Base-by-base conservation (phyloP, 2,797 vertebrate genomes). In the Myripristis murdjan region DNA sequence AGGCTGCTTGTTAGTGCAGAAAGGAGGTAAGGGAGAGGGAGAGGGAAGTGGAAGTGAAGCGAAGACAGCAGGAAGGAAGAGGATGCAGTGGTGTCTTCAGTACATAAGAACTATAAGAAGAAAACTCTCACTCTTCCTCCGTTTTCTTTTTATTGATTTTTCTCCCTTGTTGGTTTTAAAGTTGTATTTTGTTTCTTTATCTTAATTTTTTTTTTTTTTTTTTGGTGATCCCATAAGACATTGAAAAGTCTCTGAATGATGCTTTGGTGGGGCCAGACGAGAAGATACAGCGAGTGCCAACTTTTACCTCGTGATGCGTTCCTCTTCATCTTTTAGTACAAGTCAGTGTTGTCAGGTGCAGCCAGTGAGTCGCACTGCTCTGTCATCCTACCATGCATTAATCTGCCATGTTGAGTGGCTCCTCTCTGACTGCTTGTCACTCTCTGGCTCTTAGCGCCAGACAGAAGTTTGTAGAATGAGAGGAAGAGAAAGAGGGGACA, bases 1-100 rank as follows among this genome's bases (percentile, higher is more conserved):
- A 88, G 88, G 87, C 79, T 79, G 89, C 85, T 90, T 90, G 86
- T 88, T 88, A 91, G 90, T 89, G 88, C 90, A 89, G 83, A 91
- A 87, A 88, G 81, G 74, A 88, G 81, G 74, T 75, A 88, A 87
- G 61, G 65, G 67, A 83, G 76, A 74, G 61, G 65, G 67, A 84
- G 76, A 73, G 55, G 64, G 75, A 77, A 90, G 83, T 88, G 82
- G 74, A 89, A 83, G 84, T 78, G 87, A 87, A 83, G 79, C 37
- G 58, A 69, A 60, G 68, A 90, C 77, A 86, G 81, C 77, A 86
- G 81, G 82, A 84, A 87, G 83, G 60, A 75, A 76, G 81, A 87
- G 82, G 83, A 83, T 89, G 83, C 67, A 85, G 62, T 71, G 79
- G 75, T 82, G 85, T 85, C 49, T 80, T 44, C 73, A 83, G 85